Percentiles rank a stretch among this genome's conserved stretches.
phyloP scores from a whole-genome alignment of 1,140 invertebrate genomes.

The Zaprionus ghesquierei region DNA sequence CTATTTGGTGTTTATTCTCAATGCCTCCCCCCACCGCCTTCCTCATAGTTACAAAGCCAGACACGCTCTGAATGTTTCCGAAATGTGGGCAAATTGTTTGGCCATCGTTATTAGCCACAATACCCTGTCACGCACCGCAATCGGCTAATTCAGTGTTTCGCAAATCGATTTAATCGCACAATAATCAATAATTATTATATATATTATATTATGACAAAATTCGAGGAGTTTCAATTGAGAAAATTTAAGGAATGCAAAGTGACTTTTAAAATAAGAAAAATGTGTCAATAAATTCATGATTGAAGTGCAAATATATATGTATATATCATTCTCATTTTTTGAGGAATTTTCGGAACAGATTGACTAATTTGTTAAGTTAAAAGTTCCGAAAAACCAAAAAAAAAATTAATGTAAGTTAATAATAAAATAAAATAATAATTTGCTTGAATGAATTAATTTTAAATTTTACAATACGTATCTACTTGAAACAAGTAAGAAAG shows the following conservation, averaged over 20 bases:
- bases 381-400: no score
- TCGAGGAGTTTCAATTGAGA: not conserved
- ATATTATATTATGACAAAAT: not conserved
- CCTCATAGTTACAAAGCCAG: not conserved
- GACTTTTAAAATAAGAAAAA: no score
- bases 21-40: no score
- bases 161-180: not conserved
- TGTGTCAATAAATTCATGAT: no score
- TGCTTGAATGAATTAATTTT: no score
- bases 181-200: not conserved
- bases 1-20: not conserved
- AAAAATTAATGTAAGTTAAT: not conserved
- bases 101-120: conserved; percentile 41
- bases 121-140: not conserved
- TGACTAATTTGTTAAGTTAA: no score
- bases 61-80: conserved; percentile 11
- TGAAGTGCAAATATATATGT: no score
- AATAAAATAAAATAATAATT: not conserved
- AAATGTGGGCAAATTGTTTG: conserved; percentile 49
- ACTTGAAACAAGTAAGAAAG: no score
- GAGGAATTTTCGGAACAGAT: no score
- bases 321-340: no score
- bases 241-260: not conserved
- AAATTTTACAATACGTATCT: no score
- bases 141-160: not conserved